phyloP scores from a whole-genome alignment of 2,113 vertebrate species.

The Ailurus styani region DNA sequence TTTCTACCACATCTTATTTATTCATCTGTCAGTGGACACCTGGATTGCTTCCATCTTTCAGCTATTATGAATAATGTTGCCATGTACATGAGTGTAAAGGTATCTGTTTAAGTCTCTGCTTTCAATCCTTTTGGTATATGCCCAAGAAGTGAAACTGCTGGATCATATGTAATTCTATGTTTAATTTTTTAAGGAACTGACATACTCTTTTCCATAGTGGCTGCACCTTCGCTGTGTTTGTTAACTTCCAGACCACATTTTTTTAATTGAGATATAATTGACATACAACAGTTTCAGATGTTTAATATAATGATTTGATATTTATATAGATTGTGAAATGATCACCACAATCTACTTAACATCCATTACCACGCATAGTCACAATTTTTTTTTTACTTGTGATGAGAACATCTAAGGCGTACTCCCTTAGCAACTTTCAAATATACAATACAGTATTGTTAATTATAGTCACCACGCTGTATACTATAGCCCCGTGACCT shows the following conservation, averaged over 20 bases:
- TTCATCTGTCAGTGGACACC: neutral
- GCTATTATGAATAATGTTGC: neutral
- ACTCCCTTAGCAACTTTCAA: neutral
- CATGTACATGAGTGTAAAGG: neutral
- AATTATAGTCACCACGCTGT: neutral
- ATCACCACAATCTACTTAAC: neutral
- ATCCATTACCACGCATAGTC: neutral
- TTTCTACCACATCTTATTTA: neutral
- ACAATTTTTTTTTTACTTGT: neutral
- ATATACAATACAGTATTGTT: neutral
- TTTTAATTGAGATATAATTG: neutral
- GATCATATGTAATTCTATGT: neutral
- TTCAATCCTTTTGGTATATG: neutral
- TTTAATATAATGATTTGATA: neutral
- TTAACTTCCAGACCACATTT: neutral
- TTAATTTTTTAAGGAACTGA: neutral
- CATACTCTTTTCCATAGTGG: neutral
- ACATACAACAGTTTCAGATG: neutral
- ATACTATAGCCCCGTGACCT: neutral
- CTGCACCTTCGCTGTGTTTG: neutral
- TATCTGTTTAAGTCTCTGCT: neutral
- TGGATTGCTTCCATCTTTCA: neutral
- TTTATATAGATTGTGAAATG: neutral
- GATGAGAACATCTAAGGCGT: neutral
- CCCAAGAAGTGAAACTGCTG: neutral